Conservation (phyloP, 2,797 vertebrate species). For the Apodemus agrarius region DNA sequence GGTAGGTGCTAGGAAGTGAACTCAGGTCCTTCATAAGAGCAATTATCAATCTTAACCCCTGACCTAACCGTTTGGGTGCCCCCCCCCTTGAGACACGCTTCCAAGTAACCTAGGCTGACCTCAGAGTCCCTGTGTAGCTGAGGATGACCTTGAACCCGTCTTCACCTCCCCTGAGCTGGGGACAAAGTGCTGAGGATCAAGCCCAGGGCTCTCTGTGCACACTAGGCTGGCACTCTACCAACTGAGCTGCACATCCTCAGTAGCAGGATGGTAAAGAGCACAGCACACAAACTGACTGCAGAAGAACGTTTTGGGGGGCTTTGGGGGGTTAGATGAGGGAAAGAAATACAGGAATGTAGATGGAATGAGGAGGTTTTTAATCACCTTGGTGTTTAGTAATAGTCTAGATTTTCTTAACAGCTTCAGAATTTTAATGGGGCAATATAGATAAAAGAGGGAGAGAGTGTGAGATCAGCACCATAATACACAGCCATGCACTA, state of each 20-base stretch:
- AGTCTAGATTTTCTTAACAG: conserved; percentile 52
- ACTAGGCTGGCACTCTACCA: background rate
- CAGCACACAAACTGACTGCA: background rate
- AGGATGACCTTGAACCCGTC: background rate
- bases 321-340: too few relatives aligned
- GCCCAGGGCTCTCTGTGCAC: too few relatives aligned
- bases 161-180: background rate
- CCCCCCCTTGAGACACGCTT: background rate
- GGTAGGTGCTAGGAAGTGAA: background rate
- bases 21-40: background rate
- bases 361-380: conserved; percentile 58
- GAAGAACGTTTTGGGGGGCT: background rate
- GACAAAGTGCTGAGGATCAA: background rate
- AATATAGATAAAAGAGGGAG: background rate
- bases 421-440: conserved; percentile 57
- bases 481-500: background rate
- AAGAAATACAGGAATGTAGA: background rate
- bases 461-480: background rate
- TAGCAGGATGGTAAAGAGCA: background rate
- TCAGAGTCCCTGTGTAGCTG: background rate
- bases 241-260: background rate
- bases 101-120: background rate
- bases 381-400: conserved; percentile 45
- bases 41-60: background rate
- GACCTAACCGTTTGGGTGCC: background rate